Base-by-base conservation (phyloP, 2,888 invertebrate genomes). In the Drosophila lacicola region DNA sequence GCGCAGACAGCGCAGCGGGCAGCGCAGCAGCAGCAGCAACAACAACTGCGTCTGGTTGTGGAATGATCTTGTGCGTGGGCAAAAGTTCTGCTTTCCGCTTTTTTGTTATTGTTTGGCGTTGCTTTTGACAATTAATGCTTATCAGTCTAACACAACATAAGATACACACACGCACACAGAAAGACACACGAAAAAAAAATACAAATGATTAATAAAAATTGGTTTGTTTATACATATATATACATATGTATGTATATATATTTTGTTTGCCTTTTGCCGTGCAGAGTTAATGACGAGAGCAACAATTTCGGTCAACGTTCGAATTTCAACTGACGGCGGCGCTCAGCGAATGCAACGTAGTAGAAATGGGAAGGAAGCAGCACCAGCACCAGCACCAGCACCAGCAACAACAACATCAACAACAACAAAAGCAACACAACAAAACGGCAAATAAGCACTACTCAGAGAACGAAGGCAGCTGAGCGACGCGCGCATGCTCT, bases 231-330 rank as follows among this genome's bases (percentile, higher is more conserved):
- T 29, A 8, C 8, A 29, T 8, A 29, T 29, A 29, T 25, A 25
- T 25, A 25, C 0, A 2, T 25, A 25, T 25, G 17, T 25, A 29
- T 29, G 29, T 29, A 29, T 29, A 29, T 37, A 53, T 45, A 51
- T 34, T 17, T 61, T 47, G 17, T 67, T 50, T 46, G 54, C 36
- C 25, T 63, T 49, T 65, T 47, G 46, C 64, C 39, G 39, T 57
- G 66, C 58, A 41, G 25, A 53, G 51, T 17, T 56, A 55, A 47
- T 44, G 46, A 46, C 64, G 64, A 74, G 68, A 68, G 63, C 79
- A 82, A 84, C 89, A 81, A 82, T 79, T 87, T 82, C 90, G 83
- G 83, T 88, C 90, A 87, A 89, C 90, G 90, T 84, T 77, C 81
- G 80, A 71, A 80, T 75, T 76, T 81, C 88, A 84, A 90, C 90